These are phyloP conservation scores for Anagyrus pseudococci DNA, from an alignment of 2,888 invertebrate genomes.

Conservation along the genomic window DNA sequence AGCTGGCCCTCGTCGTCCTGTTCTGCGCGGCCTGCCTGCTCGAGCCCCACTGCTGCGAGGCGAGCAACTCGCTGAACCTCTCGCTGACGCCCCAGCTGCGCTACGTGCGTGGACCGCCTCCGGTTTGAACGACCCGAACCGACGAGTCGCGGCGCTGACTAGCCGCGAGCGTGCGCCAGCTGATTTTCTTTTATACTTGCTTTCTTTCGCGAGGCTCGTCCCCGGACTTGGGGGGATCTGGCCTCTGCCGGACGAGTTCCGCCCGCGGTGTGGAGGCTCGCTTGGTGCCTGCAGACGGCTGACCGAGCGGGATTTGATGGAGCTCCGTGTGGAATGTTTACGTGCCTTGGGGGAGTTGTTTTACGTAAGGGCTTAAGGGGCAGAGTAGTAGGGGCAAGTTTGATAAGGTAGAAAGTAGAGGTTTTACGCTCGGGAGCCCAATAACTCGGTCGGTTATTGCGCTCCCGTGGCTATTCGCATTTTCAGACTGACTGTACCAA, in stretches of 20 bases:
- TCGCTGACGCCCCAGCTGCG: conserved; percentile 81
- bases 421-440: not conserved
- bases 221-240: not conserved
- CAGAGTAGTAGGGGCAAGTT: not conserved
- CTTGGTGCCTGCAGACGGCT: not conserved
- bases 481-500: conserved; percentile 25
- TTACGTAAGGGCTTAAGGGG: too few species aligned
- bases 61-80: conserved; percentile 77
- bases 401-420: too few species aligned
- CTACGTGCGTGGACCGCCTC: conserved; percentile 84
- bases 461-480: conserved; percentile 18
- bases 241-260: not conserved
- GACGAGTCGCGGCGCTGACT: not conserved
- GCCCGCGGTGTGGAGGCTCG: not conserved
- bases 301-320: not conserved
- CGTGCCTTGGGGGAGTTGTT: conserved; percentile 15
- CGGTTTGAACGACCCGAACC: conserved; percentile 66
- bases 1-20: conserved; percentile 75
- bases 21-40: conserved; percentile 77
- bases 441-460: not conserved
- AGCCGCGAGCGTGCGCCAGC: not conserved
- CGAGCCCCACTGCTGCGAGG: conserved; percentile 80
- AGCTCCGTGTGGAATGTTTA: conserved; percentile 29
- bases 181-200: not conserved
- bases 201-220: not conserved